These are phyloP conservation scores for Clarias macrocephalus DNA, from an alignment of 2,113 vertebrate genomes.

Conservation along the genomic window DNA sequence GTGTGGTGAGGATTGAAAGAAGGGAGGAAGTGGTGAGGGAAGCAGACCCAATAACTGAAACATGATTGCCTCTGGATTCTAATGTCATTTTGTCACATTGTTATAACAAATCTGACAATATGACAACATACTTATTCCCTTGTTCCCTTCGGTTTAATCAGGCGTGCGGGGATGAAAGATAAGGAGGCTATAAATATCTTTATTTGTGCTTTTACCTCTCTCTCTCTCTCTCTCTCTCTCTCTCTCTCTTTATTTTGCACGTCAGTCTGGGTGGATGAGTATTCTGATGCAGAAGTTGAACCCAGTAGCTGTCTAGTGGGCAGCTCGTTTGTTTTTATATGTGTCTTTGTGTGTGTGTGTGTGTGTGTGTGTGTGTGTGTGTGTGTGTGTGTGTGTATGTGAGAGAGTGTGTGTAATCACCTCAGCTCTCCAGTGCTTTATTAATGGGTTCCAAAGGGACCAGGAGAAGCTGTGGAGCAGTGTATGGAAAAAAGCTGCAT, in stretches of 20 bases:
- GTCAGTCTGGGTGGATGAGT: slow-evolving; percentile 70
- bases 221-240: slow-evolving; percentile 46
- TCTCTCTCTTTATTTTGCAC: slow-evolving; percentile 59
- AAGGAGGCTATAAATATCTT: slow-evolving; percentile 67
- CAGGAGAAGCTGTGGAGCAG: slow-evolving; percentile 54
- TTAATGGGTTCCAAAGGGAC: slow-evolving; percentile 75
- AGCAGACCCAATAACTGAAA: slow-evolving; percentile 70
- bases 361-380: slow-evolving; percentile 24
- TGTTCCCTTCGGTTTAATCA: slow-evolving; percentile 68
- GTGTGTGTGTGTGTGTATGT: too few relatives aligned
- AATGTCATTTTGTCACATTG: slow-evolving; percentile 75
- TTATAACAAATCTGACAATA: slow-evolving; percentile 75
- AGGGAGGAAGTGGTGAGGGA: slow-evolving; percentile 36
- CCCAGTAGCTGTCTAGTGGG: slow-evolving; percentile 57
- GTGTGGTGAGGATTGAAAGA: slow-evolving; percentile 52
- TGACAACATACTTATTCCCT: slow-evolving; percentile 71
- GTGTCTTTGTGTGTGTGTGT: slow-evolving; percentile 7
- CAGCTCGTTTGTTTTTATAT: slow-evolving; percentile 40
- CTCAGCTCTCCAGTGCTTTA: slow-evolving; percentile 59
- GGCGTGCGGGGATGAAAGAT: slow-evolving; percentile 53
- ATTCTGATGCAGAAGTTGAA: slow-evolving; percentile 54
- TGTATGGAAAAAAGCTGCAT: slow-evolving; percentile 46
- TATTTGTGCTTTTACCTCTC: slow-evolving; percentile 62
- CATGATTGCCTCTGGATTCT: slow-evolving; percentile 73
- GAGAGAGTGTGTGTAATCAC: slow-evolving; percentile 41